Evolutionary conservation across 2,888 invertebrate genomes (phyloP), one percentile per base, ranked within the genome.

Genomic region (Cartodere bifasciata): DNA sequence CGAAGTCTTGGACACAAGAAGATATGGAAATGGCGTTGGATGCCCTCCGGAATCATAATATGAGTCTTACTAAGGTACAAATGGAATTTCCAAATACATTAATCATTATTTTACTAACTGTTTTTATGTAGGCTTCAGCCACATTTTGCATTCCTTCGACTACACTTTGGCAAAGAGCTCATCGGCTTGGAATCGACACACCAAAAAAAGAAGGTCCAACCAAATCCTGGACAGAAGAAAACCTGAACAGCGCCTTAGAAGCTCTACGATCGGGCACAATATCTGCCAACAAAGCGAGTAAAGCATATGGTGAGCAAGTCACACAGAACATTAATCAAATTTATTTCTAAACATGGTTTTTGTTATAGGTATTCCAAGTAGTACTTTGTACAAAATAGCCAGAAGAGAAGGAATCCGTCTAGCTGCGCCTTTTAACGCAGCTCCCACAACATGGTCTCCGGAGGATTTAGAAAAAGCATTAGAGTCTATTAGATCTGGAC

Each of bases 21-120:
- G 87, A 87, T 58, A 87, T 88, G 87, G 85, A 87, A 48, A 72
- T 75, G 49, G 88, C 88, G 32, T 66, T 88, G 46, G 84, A 88
- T 45, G 86, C 88, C 16, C 67, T 88, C 39, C 68, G 83, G 55
- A 81, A 77, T 55, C 85, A 85, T 55, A 76, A 83, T 52, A 86
- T 88, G 86, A 87, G 86, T 52, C 70, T 88, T 39, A 87, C 87
- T 35, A 86, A 86, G 65, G 81, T 75, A 52, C 34, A 29, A 25
- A 6, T 17, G 5, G 10, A 23, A 9, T 9, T 10, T 23, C 7
- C 15, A 3, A 15, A 4, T 4, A 4, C 15, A 13, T 7, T 9
- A 4, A 29, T 14, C n/a, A 22, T 10, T 16, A 20, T 25, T 25
- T 31, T 17, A 22, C 22, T 14, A 5, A 5, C 16, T 16, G n/a